phyloP scores from a whole-genome alignment of 92 coral and sea anemone species.

The Phenganax stokvisi region DNA sequence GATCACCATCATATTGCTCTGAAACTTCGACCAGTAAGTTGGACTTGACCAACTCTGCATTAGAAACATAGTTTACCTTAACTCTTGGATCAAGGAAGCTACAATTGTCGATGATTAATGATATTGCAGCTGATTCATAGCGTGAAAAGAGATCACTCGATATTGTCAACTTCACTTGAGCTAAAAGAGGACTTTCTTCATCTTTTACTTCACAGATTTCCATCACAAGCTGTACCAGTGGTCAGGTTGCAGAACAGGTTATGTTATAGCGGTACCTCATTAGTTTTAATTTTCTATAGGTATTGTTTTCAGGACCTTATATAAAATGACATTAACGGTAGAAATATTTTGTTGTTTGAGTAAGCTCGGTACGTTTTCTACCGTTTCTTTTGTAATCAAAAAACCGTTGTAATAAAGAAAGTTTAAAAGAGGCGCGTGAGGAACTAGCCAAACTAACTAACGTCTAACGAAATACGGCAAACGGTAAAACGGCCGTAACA shows the following conservation, averaged over 20 bases:
- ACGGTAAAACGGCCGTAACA: no score
- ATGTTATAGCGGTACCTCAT: no score
- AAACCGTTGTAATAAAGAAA: no score
- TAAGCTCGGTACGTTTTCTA: no score
- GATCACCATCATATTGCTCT: slow-evolving; percentile 9
- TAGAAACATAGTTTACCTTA: background rate
- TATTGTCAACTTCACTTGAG: background rate
- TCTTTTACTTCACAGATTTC: slow-evolving; percentile 11
- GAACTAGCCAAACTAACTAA: no score
- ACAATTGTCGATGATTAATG: background rate
- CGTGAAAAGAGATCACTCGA: background rate
- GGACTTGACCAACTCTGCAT: slow-evolving; percentile 13
- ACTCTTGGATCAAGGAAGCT: slow-evolving; percentile 19
- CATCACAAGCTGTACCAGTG: slow-evolving; percentile 3
- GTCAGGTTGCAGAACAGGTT: slow-evolving; percentile 16
- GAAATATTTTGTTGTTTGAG: no score
- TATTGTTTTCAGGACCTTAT: no score
- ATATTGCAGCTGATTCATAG: slow-evolving; percentile 11
- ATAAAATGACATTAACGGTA: no score
- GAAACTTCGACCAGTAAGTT: slow-evolving; percentile 15
- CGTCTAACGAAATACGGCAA: no score
- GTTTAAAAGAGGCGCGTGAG: no score
- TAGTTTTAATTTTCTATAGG: no score
- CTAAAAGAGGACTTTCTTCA: slow-evolving; percentile 12
- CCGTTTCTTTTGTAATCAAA: no score